Evolutionary conservation across 2,113 vertebrate genomes (phyloP), one percentile per base, ranked within the genome.

Genomic region (Periophthalmus modestus): DNA sequence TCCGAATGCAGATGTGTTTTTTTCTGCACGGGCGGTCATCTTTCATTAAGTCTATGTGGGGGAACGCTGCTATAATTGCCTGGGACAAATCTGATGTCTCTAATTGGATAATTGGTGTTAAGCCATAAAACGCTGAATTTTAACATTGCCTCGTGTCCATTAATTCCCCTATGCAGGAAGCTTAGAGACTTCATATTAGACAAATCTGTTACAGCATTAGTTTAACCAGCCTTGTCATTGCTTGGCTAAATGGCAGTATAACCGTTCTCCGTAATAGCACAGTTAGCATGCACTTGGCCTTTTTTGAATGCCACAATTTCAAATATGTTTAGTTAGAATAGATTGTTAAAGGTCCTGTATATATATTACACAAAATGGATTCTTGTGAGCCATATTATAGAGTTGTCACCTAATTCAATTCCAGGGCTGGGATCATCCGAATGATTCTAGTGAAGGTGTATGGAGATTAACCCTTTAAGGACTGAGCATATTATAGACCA

Each of bases 101-200:
- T 81, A 78, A 90, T 78, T 78, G 71, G 65, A 79, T 82, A 7
- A 80, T 85, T 86, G 78, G 48, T 81, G 63, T 68, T 75, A 80
- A 79, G 77, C 50, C 68, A 50, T 69, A 68, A 73, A 75, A 81
- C 65, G 58, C 24, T 66, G 43, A 73, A 79, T 59, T 77, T 73
- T 73, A 33, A 73, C 77, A 23, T 59, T 16, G 15, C 12, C 28
- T 68, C 69, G 1, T 24, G 14, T 5, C 28, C 54, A 70, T 80
- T 77, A 61, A 74, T 72, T 77, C 33, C 13, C 47, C 7, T 18
- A 59, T 23, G 57, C 59, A 28, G n/a, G 46, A 72, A 13, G 21
- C 43, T 55, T 21, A 47, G 55, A 73, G 11, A 57, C 24, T 34
- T 5, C 23, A 43, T 65, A 69, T 57, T 68, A 3, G 3, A 52